Conservation (phyloP, 2,113 vertebrate species). For the Pogonocichla stellata region DNA sequence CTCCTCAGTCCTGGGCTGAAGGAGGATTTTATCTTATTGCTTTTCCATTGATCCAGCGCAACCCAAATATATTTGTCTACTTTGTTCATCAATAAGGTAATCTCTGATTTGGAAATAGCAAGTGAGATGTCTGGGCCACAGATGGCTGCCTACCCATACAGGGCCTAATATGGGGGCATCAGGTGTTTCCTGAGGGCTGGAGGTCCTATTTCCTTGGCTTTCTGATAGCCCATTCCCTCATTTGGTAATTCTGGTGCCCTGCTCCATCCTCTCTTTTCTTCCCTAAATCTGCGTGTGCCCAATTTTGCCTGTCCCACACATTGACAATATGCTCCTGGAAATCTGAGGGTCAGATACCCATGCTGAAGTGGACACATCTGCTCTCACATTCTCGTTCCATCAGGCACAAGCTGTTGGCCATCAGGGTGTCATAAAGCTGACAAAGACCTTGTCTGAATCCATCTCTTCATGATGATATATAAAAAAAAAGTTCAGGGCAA, state of each 20-base stretch:
- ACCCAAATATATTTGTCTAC: background rate
- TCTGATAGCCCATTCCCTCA: background rate
- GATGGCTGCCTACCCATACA: background rate
- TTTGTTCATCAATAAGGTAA: background rate
- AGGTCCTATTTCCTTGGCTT: background rate
- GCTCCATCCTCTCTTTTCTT: background rate
- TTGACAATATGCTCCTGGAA: background rate
- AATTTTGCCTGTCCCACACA: background rate
- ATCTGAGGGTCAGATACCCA: background rate
- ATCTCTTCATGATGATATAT: background rate
- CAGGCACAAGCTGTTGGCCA: background rate
- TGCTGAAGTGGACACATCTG: background rate
- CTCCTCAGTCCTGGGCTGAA: background rate
- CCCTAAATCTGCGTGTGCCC: background rate
- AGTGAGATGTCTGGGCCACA: background rate
- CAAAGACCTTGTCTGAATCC: background rate
- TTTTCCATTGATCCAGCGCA: background rate
- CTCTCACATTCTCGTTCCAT: background rate
- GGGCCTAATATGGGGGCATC: background rate
- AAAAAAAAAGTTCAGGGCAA: background rate
- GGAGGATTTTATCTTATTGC: background rate
- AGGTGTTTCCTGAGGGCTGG: background rate
- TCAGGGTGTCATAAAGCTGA: background rate
- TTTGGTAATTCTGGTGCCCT: background rate
- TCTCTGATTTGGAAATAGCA: background rate